These are phyloP conservation scores for Lasioglossum albipes DNA, from an alignment of 1,140 invertebrate genomes.

Conservation along the genomic window DNA sequence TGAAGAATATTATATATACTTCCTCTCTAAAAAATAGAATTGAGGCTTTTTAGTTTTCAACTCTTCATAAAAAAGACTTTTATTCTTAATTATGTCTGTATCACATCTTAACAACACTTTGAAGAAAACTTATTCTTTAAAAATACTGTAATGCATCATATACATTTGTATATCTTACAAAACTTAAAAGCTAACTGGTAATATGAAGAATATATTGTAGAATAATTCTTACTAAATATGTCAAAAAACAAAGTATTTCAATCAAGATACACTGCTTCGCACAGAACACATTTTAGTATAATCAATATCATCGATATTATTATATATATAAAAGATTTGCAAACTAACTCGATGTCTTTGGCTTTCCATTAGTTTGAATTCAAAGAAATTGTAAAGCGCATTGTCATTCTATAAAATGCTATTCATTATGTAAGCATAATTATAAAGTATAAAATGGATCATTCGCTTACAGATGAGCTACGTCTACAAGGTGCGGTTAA, in stretches of 20 bases:
- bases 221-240: slow-evolving; percentile 37
- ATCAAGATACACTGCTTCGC: background rate
- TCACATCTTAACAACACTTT: slow-evolving; percentile 21
- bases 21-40: slow-evolving; percentile 1
- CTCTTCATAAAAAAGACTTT: slow-evolving; percentile 49
- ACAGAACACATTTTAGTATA: background rate
- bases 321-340: background rate
- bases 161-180: slow-evolving; percentile 21
- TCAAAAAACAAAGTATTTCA: background rate
- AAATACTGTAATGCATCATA: slow-evolving; percentile 55
- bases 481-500: slow-evolving; percentile 78
- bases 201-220: slow-evolving; percentile 32
- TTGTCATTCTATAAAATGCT: slow-evolving; percentile 31
- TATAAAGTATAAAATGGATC: slow-evolving; percentile 56
- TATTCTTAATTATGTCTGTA: slow-evolving; percentile 17
- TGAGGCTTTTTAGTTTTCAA: background rate
- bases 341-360: slow-evolving; percentile 33
- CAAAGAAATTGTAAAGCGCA: slow-evolving; percentile 37
- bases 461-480: slow-evolving; percentile 83
- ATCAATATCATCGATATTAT: slow-evolving; percentile 17
- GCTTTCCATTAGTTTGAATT: slow-evolving; percentile 24
- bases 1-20: background rate
- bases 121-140: slow-evolving; percentile 47
- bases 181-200: slow-evolving; percentile 33
- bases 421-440: slow-evolving; percentile 34